Evolutionary conservation across 2,797 vertebrate genomes (phyloP).

Genomic region (Nyctibius grandis): DNA sequence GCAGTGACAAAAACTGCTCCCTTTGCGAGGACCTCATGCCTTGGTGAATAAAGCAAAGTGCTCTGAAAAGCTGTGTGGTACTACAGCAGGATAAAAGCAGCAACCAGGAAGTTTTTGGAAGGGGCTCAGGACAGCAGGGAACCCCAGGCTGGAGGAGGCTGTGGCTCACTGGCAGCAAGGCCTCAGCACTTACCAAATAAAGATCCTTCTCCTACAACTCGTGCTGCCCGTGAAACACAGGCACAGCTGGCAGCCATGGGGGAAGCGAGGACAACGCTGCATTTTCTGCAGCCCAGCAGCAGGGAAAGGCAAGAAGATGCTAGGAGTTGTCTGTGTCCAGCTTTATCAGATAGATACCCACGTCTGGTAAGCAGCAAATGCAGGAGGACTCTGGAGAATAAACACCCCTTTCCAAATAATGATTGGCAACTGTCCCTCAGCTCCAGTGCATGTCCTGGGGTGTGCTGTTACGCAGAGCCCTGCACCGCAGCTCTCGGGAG

Average conservation of each 20-base stretch:
- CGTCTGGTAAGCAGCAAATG: background rate
- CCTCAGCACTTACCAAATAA: background rate
- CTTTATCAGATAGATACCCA: background rate
- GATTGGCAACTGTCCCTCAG: background rate
- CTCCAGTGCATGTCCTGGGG: rapidly evolving
- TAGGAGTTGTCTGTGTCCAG: background rate
- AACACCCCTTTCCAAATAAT: background rate
- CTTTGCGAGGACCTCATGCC: background rate
- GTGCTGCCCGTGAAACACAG: background rate
- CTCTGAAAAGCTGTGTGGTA: background rate
- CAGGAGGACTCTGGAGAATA: background rate
- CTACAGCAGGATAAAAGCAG: background rate
- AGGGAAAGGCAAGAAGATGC: background rate
- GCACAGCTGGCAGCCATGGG: rapidly evolving
- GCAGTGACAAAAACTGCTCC: background rate
- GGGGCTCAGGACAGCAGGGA: background rate
- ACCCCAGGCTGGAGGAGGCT: background rate
- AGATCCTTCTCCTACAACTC: background rate
- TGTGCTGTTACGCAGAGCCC: rapidly evolving
- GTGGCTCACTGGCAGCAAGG: background rate
- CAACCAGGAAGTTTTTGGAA: background rate
- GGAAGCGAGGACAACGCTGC: background rate
- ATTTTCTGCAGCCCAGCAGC: background rate
- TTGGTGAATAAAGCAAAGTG: background rate
- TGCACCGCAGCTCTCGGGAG: background rate